phyloP scores from a whole-genome alignment of 2,888 invertebrate genomes.

The Coelinius sp. region DNA sequence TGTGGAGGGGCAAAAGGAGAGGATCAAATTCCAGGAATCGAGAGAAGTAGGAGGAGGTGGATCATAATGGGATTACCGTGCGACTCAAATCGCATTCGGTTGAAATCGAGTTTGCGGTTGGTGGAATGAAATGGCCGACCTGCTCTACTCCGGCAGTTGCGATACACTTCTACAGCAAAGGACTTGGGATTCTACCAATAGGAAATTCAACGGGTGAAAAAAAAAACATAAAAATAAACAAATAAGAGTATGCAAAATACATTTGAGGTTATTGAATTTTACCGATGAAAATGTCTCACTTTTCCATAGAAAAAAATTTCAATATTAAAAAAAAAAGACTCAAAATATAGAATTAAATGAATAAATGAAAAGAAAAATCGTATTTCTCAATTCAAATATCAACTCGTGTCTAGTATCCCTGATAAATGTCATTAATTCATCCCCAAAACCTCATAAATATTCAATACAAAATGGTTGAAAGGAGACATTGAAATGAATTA shows the following conservation, averaged over 20 bases:
- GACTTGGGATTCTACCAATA: neutral
- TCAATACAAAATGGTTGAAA: neutral
- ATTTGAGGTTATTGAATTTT: neutral
- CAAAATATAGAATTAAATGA: no score
- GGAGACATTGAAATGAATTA: neutral
- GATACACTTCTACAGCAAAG: slow-evolving; percentile 28
- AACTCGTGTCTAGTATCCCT: no score
- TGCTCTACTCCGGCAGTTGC: slow-evolving; percentile 33
- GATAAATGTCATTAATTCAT: neutral
- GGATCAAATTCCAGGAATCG: slow-evolving; percentile 31
- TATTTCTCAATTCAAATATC: no score
- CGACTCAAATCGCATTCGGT: slow-evolving; percentile 63
- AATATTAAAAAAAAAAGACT: no score
- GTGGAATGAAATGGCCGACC: slow-evolving; percentile 54
- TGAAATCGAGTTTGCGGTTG: slow-evolving; percentile 63
- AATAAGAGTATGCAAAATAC: neutral
- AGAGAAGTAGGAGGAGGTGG: slow-evolving; percentile 25
- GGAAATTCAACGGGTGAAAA: neutral
- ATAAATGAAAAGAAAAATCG: no score
- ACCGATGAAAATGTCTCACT: neutral
- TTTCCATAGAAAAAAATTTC: no score
- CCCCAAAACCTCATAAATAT: neutral
- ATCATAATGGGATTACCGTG: slow-evolving; percentile 57
- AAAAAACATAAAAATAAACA: neutral
- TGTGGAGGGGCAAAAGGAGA: slow-evolving; percentile 36